A percentile compares a stretch with the other conserved stretches of the same genome.
phyloP scores from a whole-genome alignment of 2,113 vertebrate genomes.

The Ascaphus truei region DNA sequence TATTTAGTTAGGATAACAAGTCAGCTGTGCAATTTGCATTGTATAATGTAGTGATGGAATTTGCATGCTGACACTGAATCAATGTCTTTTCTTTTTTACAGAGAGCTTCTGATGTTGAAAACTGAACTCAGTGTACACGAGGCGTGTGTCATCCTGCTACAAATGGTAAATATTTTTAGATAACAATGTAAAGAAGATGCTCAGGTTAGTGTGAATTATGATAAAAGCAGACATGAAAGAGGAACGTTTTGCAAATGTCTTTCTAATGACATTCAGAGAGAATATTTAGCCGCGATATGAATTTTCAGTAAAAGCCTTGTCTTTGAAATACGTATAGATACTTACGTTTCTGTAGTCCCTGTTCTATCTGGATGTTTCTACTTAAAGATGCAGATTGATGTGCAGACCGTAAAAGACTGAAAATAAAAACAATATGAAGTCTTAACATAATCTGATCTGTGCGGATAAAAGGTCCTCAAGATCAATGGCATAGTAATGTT shows the following conservation, averaged over 20 bases:
- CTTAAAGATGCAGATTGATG: constrained; percentile 30
- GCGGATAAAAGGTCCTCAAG: constrained; percentile 6
- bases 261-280: neutral
- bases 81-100: constrained; percentile 25
- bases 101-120: constrained; percentile 26
- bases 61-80: constrained; percentile 6
- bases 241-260: neutral
- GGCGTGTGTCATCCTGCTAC: neutral
- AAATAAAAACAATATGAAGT: constrained; percentile 27
- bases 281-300: neutral
- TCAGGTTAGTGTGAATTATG: constrained; percentile 9
- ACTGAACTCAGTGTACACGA: neutral
- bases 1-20: constrained; percentile 33
- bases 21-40: constrained; percentile 38
- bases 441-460: constrained; percentile 11
- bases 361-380: neutral
- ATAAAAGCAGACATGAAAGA: neutral
- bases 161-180: constrained; percentile 35
- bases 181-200: neutral
- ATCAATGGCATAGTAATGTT: constrained; percentile 10
- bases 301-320: neutral
- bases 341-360: neutral
- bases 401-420: constrained; percentile 28
- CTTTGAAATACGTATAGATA: neutral
- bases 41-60: neutral